A percentile compares a stretch with the other conserved stretches of the same genome.
phyloP scores from a whole-genome alignment of 1,140 invertebrate species.

The Euglossa dilemma region DNA sequence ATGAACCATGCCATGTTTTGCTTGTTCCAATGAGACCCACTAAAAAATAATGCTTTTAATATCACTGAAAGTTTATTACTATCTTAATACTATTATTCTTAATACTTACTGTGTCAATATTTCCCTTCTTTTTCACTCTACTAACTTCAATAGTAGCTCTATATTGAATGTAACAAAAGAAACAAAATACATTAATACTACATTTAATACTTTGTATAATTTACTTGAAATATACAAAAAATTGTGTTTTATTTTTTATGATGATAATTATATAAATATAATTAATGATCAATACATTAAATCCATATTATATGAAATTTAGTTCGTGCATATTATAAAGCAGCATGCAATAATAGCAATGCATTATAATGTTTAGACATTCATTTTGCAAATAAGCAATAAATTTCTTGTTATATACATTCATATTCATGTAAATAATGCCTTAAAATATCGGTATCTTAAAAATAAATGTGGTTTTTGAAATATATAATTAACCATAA shows the following conservation, averaged over 20 bases:
- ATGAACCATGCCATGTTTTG: conserved; percentile 96
- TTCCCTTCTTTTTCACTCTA: conserved; percentile 86
- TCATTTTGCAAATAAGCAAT: conserved; percentile 22
- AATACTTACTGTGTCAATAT: conserved; percentile 86
- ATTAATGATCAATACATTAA: conserved; percentile 28
- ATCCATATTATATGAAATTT: not conserved
- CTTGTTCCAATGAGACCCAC: conserved; percentile 97
- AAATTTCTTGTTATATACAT: conserved; percentile 22
- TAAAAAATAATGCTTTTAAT: conserved; percentile 78
- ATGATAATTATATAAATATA: conserved; percentile 30
- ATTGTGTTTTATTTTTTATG: not conserved
- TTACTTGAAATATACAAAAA: not conserved
- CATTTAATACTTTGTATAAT: conserved; percentile 14
- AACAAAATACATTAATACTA: not conserved
- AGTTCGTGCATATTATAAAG: conserved; percentile 31
- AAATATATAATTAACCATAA: conserved; percentile 4
- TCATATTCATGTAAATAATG: conserved; percentile 52
- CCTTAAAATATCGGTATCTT: conserved; percentile 10
- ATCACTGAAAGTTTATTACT: not conserved
- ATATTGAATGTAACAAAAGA: conserved; percentile 27
- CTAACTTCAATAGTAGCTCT: conserved; percentile 87
- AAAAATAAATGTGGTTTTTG: conserved; percentile 26
- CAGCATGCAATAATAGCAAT: conserved; percentile 40
- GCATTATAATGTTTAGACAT: not conserved
- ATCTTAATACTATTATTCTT: not conserved